Evolutionary conservation across 2,888 invertebrate species (phyloP).

Genomic region (Troides aeacus): DNA sequence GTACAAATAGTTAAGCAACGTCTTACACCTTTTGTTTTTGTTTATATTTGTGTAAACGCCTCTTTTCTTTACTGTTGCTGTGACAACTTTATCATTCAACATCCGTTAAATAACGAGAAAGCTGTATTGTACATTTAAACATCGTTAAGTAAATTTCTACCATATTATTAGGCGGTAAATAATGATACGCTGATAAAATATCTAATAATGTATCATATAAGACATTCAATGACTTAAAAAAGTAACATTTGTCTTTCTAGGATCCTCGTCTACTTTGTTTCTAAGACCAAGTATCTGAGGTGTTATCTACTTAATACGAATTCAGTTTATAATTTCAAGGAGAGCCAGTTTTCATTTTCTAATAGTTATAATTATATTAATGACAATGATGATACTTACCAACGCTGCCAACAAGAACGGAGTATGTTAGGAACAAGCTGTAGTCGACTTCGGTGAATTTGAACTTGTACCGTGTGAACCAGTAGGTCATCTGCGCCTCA

Average conservation of each 20-base stretch:
- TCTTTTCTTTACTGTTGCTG: conserved; percentile 27
- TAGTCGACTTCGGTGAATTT: conserved; percentile 81
- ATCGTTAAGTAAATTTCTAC: conserved; percentile 11
- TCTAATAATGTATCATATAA: background rate
- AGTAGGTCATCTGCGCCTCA: conserved; percentile 80
- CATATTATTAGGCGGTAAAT: background rate
- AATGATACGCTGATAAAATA: background rate
- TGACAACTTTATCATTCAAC: conserved; percentile 19
- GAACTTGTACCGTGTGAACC: conserved; percentile 79
- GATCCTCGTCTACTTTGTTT: too few species aligned
- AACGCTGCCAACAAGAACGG: conserved; percentile 76
- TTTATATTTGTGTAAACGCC: conserved; percentile 24
- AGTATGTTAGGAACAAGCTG: conserved; percentile 79
- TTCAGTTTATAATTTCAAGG: too few species aligned
- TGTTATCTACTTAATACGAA: too few species aligned
- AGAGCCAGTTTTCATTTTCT: background rate
- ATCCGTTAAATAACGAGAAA: conserved; percentile 7
- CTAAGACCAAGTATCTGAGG: too few species aligned
- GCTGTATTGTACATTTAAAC: conserved; percentile 14
- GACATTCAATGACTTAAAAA: conserved; percentile 2
- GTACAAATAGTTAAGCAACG: conserved; percentile 24
- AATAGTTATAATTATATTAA: background rate
- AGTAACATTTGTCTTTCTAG: background rate
- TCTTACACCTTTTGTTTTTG: conserved; percentile 21
- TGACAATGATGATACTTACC: conserved; percentile 66